These are phyloP conservation scores for Nestor notabilis DNA, from an alignment of 2,113 vertebrate species.

Conservation along the genomic window DNA sequence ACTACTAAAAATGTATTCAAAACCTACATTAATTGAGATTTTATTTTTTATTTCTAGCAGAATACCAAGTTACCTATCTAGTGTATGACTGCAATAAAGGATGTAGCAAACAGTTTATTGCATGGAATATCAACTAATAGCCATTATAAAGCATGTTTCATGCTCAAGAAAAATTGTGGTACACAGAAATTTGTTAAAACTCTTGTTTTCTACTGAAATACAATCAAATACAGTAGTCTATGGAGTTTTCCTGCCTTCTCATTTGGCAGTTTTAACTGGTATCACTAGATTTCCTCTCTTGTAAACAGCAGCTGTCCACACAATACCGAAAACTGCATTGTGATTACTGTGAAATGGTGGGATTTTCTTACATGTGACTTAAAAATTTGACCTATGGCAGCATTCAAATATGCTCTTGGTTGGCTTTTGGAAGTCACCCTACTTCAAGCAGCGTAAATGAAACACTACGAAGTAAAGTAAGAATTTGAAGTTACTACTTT, in stretches of 20 bases:
- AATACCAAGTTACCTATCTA: background rate
- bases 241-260: background rate
- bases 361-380: background rate
- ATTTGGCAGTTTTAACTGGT: background rate
- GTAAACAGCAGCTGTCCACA: background rate
- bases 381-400: background rate
- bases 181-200: background rate
- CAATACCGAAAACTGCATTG: background rate
- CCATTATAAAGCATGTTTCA: background rate
- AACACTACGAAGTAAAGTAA: background rate
- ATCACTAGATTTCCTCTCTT: background rate
- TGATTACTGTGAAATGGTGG: background rate
- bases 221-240: background rate
- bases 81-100: background rate
- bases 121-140: background rate
- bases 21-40: background rate
- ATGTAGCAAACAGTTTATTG: background rate
- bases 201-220: background rate
- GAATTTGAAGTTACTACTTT: background rate
- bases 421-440: background rate
- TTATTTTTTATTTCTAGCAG: background rate
- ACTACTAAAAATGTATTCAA: background rate
- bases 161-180: background rate
- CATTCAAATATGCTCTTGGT: background rate
- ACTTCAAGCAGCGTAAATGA: background rate